Evolutionary conservation across 1,140 invertebrate species (phyloP), one percentile per base, ranked within the genome.

Genomic region (Lepidostoma basale): DNA sequence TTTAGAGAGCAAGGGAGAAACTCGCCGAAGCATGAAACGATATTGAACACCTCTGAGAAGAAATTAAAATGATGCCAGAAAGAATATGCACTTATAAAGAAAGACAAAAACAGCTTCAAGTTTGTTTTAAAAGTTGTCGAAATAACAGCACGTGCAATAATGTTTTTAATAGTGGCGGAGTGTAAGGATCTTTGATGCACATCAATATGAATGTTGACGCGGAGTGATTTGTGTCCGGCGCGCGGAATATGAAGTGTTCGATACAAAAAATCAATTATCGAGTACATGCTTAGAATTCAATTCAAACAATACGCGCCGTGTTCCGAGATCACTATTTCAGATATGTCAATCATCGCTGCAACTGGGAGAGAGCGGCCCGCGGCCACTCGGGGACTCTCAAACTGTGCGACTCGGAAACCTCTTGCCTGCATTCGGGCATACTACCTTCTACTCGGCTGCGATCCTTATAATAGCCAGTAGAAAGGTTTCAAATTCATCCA

Each of bases 321-420:
- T 72, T 68, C 67, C 22, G 52, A 68, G 70, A 72, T 72, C 62
- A 72, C 64, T 58, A 72, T 72, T 72, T 72, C 66, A 72, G 70
- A 72, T 72, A 72, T 72, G 70, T 72, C 70, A 72, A 72, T 72
- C 70, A 72, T 36, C 18, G 39, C 20, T 49, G 52, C 49, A 58
- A 40, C 70, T 22, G 23, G 70, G 40, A 10, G 18, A 45, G 16
- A 28, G 14, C 5, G 30, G 30, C 12, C 30, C 5, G 30, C 30
- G 6, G 30, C n/a, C n/a, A 33, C 12, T 6, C 49, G 14, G 25
- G 3, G 26, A 54, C 14, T 14, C 26, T 18, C 12, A 23, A 54
- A 54, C 23, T 54, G 49, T 54, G 49, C 16, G 14, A 8, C 49
- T 23, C n/a, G 6, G 49, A 12, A 8, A 33, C 12, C 5, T 33